Evolutionary conservation across 2,797 vertebrate genomes (phyloP).

Genomic region (Poecilia wingei): DNA sequence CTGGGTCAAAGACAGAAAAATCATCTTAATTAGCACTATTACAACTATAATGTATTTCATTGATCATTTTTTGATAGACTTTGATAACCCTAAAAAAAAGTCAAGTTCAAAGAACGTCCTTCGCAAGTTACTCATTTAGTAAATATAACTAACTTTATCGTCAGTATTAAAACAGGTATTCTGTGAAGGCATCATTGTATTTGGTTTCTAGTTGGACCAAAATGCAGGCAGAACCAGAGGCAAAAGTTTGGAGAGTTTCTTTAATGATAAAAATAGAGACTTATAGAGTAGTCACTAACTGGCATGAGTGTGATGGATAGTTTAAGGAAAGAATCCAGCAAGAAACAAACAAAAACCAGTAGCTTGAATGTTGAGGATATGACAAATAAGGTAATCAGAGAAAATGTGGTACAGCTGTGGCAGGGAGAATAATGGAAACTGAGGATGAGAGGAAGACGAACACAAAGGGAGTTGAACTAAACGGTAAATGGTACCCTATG

Average conservation of each 20-base stretch:
- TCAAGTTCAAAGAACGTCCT: not conserved
- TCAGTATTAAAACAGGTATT: not conserved
- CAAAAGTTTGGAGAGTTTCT: not conserved
- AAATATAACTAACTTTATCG: not conserved
- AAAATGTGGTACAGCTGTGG: not conserved
- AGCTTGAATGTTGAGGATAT: not conserved
- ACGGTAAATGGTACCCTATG: not conserved
- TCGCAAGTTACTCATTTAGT: not conserved
- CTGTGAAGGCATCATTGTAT: not conserved
- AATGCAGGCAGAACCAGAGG: not conserved
- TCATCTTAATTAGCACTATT: not conserved
- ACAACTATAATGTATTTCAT: not conserved
- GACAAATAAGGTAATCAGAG: not conserved
- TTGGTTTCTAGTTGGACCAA: not conserved
- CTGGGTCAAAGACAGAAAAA: constrained; percentile 49
- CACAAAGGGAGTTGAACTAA: constrained; percentile 1
- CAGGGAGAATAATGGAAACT: not conserved
- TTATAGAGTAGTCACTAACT: not conserved
- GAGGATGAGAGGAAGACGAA: not conserved
- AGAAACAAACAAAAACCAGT: not conserved
- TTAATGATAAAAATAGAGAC: not conserved
- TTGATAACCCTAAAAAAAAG: not conserved
- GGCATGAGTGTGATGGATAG: not conserved
- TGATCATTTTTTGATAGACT: not conserved
- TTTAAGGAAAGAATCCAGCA: not conserved